Evolutionary conservation across 2,888 invertebrate genomes (phyloP), one percentile per base, ranked within the genome.

Genomic region (Mythimna impura): DNA sequence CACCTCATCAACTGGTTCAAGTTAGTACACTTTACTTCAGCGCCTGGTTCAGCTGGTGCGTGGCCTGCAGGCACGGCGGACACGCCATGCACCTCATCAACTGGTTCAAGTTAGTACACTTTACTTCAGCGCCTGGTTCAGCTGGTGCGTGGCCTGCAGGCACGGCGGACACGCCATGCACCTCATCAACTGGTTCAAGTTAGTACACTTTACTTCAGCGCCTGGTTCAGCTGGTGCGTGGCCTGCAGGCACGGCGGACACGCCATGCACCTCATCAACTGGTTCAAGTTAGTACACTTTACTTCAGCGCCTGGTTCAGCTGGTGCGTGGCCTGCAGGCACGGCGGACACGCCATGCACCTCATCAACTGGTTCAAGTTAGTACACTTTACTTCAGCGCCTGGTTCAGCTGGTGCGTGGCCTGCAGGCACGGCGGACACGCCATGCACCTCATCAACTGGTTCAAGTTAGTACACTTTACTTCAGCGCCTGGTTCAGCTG

Each of bases 351-450:
- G 98, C 99, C 20, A 97, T 97, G 77, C 99, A 99, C 90, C 97
- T 99, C 87, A 97, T 97, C 73, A 97, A 98, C 84, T 99, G 99
- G 99, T 99, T 99, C 96, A 84, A 80, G 80, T 80, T 2, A 55
- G 78, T 61, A 10, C 1, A 17, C 10, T 9, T 10, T 22, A 22
- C 86, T 98, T 98, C 94, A 97, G 97, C 22, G 97, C 97, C 86
- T 99, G 99, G 99, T 99, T 99, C 94, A 98, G 99, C 40, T 99
- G 99, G 99, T 99, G 99, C 94, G 99, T 99, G 93, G 98, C 98
- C 0, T 99, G 99, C 93, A 96, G 99, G 58, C 99, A 99, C 95
- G 99, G 99, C 17, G 99, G 99, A 0, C 99, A 99, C 96, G 98
- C 99, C 20, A 97, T 97, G 77, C 99, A 99, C 90, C 97, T 99